Evolutionary conservation across 2,113 vertebrate genomes (phyloP).

Genomic region (Jaculus jaculus): DNA sequence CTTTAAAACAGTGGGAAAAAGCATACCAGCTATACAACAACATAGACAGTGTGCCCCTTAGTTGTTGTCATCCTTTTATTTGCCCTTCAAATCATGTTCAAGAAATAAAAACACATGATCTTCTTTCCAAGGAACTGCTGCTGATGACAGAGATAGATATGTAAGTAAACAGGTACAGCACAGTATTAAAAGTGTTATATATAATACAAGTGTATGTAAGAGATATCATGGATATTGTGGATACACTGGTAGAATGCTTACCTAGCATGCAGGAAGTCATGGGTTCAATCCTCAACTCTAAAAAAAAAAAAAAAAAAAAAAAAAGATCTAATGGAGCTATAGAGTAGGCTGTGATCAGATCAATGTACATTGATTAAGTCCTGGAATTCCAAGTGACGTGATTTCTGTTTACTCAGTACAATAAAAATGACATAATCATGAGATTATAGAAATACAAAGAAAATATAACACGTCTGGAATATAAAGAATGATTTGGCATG

Average conservation of each 20-base stretch:
- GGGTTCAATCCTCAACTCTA: background rate
- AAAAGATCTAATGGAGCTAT: background rate
- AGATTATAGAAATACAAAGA: background rate
- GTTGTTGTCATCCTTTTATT: background rate
- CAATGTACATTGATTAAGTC: background rate
- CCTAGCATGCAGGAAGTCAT: background rate
- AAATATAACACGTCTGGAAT: background rate
- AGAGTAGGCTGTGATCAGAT: background rate
- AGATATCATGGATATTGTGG: background rate
- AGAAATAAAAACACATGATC: background rate
- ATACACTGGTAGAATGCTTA: background rate
- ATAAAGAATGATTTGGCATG: slow-evolving; percentile 30
- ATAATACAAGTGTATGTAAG: background rate
- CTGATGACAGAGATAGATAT: background rate
- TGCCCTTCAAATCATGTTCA: slow-evolving; percentile 6
- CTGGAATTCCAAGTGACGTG: slow-evolving; percentile 35
- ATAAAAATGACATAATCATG: slow-evolving; percentile 34
- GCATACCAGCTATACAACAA: background rate
- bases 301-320: background rate
- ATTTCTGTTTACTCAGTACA: slow-evolving; percentile 42
- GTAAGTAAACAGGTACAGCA: slow-evolving; percentile 39
- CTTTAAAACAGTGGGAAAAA: slow-evolving; percentile 10
- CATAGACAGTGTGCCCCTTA: background rate
- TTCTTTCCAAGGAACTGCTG: background rate
- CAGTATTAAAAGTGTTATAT: background rate